A percentile compares a stretch with the other conserved stretches of the same genome.
phyloP scores from a whole-genome alignment of 2,113 vertebrate species.

The Anoplopoma fimbria region DNA sequence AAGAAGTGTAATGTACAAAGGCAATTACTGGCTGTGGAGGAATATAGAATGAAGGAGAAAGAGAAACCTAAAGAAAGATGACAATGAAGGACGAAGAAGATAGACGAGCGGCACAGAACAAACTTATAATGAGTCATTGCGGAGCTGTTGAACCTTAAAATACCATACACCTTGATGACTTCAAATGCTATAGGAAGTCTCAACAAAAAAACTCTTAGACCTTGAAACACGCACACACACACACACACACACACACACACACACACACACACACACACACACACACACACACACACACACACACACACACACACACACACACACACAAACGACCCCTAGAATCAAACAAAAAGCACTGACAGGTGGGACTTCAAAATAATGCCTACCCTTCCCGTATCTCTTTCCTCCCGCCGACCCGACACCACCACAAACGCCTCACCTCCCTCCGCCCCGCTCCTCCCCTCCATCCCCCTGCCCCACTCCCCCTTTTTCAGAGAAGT shows the following conservation, averaged over 20 bases:
- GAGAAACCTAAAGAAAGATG: not conserved
- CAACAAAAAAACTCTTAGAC: conserved; percentile 52
- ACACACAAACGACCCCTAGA: conserved; percentile 34
- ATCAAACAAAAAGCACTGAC: conserved; percentile 70
- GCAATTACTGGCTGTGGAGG: not conserved
- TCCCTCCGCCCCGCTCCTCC: conserved; percentile 39
- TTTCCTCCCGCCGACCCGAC: conserved; percentile 56
- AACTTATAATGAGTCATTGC: conserved; percentile 51
- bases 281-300: conserved; percentile 31
- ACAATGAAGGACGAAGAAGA: conserved; percentile 4
- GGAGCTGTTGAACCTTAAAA: conserved; percentile 45
- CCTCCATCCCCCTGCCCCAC: conserved; percentile 13
- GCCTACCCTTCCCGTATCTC: conserved; percentile 57
- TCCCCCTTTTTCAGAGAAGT: conserved; percentile 61
- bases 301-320: conserved; percentile 27
- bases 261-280: conserved; percentile 29
- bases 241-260: conserved; percentile 24
- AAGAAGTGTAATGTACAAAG: not conserved
- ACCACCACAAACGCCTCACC: conserved; percentile 51
- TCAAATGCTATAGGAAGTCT: conserved; percentile 51
- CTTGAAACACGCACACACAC: conserved; percentile 19
- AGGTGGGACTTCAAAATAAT: conserved; percentile 75
- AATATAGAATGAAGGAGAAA: not conserved
- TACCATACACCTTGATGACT: conserved; percentile 54
- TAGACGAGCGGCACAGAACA: conserved; percentile 16